Conservation (phyloP, 2,797 vertebrate species). For the Danio albolineatus region DNA sequence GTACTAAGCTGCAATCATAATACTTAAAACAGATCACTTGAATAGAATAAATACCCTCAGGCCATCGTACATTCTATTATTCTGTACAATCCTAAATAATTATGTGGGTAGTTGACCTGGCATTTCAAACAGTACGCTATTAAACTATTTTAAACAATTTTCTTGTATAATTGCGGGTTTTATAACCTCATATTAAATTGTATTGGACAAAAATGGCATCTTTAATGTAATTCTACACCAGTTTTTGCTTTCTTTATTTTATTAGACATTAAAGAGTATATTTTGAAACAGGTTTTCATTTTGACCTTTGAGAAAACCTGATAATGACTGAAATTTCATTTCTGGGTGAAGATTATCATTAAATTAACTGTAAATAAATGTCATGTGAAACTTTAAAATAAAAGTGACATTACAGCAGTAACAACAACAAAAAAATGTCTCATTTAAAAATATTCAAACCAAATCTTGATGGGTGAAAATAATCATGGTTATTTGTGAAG, state of each 20-base stretch:
- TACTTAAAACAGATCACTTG: neutral
- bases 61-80: neutral
- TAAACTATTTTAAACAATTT: neutral
- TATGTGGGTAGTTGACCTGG: neutral
- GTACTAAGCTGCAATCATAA: neutral
- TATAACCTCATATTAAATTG: neutral
- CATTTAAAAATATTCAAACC: neutral
- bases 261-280: neutral
- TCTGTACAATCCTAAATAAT: neutral
- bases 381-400: neutral
- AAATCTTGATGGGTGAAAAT: neutral
- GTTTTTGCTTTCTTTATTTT: neutral
- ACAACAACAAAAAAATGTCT: neutral
- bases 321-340: neutral
- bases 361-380: neutral
- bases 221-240: neutral
- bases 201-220: neutral
- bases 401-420: neutral
- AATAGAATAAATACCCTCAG: neutral
- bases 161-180: neutral
- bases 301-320: neutral
- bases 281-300: neutral
- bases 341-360: no score
- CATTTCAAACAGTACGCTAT: neutral
- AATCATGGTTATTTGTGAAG: neutral